Percentiles rank a stretch among this genome's conserved stretches.
Evolutionary conservation across 1,140 invertebrate species (phyloP).

Genomic region (Oncopeltus fasciatus): DNA sequence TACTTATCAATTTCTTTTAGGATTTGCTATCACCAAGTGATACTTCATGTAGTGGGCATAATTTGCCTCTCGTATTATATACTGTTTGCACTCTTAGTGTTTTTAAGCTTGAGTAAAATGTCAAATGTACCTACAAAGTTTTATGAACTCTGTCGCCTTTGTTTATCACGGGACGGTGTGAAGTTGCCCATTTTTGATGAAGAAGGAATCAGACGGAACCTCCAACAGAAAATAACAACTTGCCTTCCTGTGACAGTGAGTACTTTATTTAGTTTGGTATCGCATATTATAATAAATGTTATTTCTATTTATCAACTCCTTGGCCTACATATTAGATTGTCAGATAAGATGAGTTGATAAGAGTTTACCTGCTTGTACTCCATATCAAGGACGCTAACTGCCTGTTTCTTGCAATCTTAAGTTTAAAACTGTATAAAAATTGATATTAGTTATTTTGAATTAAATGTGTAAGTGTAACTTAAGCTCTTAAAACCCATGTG

Average conservation of each 20-base stretch:
- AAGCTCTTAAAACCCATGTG: too few species aligned
- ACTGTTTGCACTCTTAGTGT: not conserved
- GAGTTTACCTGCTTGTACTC: conserved; percentile 14
- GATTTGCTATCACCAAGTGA: not conserved
- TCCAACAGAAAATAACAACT: conserved; percentile 41
- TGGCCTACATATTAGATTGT: conserved; percentile 18
- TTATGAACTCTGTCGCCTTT: conserved; percentile 52
- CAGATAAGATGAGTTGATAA: conserved; percentile 22
- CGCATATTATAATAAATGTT: not conserved
- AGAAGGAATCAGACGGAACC: conserved; percentile 44
- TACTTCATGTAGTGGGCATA: conserved; percentile 3
- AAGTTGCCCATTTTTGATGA: conserved; percentile 50
- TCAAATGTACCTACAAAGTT: conserved; percentile 51
- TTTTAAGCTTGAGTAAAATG: conserved; percentile 29
- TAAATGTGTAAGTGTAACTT: too few species aligned
- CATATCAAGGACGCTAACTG: conserved; percentile 6
- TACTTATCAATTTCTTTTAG: conserved; percentile 14
- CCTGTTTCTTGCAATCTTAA: too few species aligned
- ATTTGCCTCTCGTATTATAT: not conserved
- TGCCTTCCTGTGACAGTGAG: conserved; percentile 15
- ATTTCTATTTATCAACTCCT: conserved; percentile 16
- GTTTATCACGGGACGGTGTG: conserved; percentile 45
- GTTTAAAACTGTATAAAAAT: too few species aligned
- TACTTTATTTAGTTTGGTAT: not conserved
- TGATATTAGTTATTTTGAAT: too few species aligned